These are phyloP conservation scores for Montipora cactus DNA, from an alignment of 64 coral and sea anemone genomes.

Conservation along the genomic window DNA sequence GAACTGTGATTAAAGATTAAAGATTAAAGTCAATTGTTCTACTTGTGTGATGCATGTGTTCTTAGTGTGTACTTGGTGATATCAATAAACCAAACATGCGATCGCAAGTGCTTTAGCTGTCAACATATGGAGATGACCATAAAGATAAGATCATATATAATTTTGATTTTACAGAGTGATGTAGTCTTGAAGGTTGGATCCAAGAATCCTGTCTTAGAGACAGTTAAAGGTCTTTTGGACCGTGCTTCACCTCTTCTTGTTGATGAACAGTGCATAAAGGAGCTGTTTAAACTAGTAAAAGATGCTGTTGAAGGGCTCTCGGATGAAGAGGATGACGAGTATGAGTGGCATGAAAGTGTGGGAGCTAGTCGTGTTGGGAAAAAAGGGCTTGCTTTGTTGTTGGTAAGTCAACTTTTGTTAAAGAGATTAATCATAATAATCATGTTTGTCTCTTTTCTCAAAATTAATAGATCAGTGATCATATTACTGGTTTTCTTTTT, in stretches of 20 bases:
- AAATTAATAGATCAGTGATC: too few relatives aligned
- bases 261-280: constrained; percentile 75
- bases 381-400: constrained; percentile 72
- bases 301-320: constrained; percentile 75
- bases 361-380: constrained; percentile 41
- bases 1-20: too few relatives aligned
- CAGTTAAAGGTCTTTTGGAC: constrained; percentile 87
- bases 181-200: constrained; percentile 84
- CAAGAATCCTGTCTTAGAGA: constrained; percentile 88
- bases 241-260: constrained; percentile 88
- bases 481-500: too few relatives aligned
- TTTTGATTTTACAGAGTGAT: constrained; percentile 72
- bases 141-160: background rate
- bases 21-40: too few relatives aligned
- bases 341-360: constrained; percentile 64
- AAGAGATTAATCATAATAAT: too few relatives aligned
- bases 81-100: too few relatives aligned
- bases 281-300: constrained; percentile 76
- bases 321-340: constrained; percentile 78
- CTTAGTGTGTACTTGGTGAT: too few relatives aligned
- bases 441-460: too few relatives aligned
- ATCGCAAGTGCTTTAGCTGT: too few relatives aligned
- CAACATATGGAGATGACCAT: too few relatives aligned
- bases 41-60: too few relatives aligned
- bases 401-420: constrained; percentile 41